phyloP scores from a whole-genome alignment of 2,113 vertebrate species.

The Crotalus viridis region DNA sequence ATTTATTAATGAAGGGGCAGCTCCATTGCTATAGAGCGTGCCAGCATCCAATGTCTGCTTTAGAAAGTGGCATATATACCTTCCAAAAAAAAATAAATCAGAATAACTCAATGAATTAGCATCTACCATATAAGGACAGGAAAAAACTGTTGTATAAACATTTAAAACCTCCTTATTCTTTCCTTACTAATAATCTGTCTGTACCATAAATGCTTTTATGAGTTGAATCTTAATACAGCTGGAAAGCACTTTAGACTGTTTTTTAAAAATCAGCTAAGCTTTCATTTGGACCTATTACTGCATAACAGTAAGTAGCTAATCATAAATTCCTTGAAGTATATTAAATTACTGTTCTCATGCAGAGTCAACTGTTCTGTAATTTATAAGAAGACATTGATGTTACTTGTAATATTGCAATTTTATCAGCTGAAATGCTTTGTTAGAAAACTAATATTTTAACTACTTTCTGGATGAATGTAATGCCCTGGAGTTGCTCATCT shows the following conservation, averaged over 20 bases:
- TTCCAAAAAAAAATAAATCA: background rate
- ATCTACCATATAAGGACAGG: background rate
- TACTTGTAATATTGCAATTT: background rate
- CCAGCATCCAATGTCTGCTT: background rate
- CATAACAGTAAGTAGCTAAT: conserved; percentile 53
- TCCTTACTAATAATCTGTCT: conserved; percentile 29
- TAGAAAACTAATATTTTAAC: conserved; percentile 1
- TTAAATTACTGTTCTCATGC: conserved; percentile 56
- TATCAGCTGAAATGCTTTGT: conserved; percentile 14
- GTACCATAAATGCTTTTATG: conserved; percentile 34
- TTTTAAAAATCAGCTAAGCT: conserved; percentile 60
- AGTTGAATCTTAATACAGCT: conserved; percentile 34
- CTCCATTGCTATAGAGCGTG: background rate
- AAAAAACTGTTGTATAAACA: background rate
- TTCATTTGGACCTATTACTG: conserved; percentile 61
- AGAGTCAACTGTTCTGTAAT: conserved; percentile 24
- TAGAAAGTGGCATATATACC: background rate
- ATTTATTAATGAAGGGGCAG: background rate
- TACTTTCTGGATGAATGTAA: conserved; percentile 15
- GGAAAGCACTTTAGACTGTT: conserved; percentile 58
- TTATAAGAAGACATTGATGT: conserved; percentile 18
- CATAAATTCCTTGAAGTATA: conserved; percentile 56
- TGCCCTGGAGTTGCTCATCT: background rate
- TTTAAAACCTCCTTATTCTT: conserved; percentile 51
- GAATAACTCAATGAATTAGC: background rate